Conservation (phyloP, 2,888 invertebrate species). For the Troilus luridus region DNA sequence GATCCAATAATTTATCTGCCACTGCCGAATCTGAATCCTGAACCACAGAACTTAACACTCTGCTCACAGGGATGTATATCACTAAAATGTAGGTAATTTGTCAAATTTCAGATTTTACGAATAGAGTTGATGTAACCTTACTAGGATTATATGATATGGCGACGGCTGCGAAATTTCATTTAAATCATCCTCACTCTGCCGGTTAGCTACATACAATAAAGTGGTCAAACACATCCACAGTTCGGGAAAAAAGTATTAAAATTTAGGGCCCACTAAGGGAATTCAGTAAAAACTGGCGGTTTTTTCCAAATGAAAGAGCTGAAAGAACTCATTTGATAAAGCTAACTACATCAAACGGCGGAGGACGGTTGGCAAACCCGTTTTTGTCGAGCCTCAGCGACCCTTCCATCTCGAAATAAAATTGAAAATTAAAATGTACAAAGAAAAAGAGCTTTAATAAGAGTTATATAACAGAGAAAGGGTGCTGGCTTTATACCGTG, state of each 20-base stretch:
- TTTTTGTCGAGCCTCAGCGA: background rate
- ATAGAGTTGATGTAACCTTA: too few species aligned
- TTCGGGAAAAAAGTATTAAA: background rate
- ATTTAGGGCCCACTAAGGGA: background rate
- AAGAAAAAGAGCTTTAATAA: conserved; percentile 28
- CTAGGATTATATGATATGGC: too few species aligned
- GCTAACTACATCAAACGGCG: background rate
- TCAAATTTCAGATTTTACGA: too few species aligned
- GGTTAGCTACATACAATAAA: background rate
- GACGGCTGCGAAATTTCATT: background rate
- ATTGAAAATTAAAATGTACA: conserved; percentile 41
- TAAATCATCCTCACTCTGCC: background rate
- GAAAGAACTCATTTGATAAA: conserved; percentile 4
- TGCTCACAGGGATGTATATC: too few species aligned
- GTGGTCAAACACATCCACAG: background rate
- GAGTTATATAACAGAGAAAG: background rate
- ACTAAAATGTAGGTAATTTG: too few species aligned
- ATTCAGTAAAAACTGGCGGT: background rate
- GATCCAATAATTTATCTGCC: too few species aligned
- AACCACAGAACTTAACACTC: too few species aligned
- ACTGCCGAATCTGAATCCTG: too few species aligned
- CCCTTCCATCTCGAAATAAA: background rate
- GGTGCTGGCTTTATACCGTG: background rate
- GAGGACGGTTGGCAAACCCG: background rate
- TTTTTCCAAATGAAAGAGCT: conserved; percentile 13